Evolutionary conservation across 92 coral and sea anemone species (phyloP), one percentile per base, ranked within the genome.

Genomic region (Paragorgia papillata): DNA sequence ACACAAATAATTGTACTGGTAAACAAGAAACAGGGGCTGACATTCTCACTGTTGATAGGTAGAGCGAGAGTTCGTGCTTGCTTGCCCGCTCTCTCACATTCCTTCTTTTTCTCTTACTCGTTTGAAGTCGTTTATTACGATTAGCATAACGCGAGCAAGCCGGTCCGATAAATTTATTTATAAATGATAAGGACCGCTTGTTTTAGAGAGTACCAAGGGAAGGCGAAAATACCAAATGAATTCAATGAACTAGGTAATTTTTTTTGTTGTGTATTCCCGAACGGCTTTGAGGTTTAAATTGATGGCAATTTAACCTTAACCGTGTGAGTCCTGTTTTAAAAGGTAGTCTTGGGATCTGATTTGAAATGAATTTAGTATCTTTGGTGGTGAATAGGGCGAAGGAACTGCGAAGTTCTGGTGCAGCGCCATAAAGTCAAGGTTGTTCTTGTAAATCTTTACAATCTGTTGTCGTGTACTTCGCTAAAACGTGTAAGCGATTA

Each of bases 1-100:
- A 77, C 79, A 73, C 79, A 27, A 55, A 66, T 40, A 85, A 85
- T 79, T 70, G 76, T 73, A 57, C 85, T 83, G 81, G 25, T 40
- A 79, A 51, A 71, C 57, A 64, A 54, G 77, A 49, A 70, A 70
- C n/a, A 46, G 49, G 77, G 77, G 57, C 77, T 32, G 57, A 29
- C 62, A 55, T 57, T 29, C 50, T 31, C 57, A 22, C 34, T 55
- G 13, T 28, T 13, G 28, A 22, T 56, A 56, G 62, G 62, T 56
- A 56, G 62, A 56, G 62, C 5, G 58, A 56, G 62, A 46, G n/a
- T 46, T 46, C 62, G 62, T 56, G 62, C 30, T 17, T 22, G 7
- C 20, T 56, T 56, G 31, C 62, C 29, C 62, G 31, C 30, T 56
- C 62, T 56, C 62, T 1, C 31, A 3, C n/a, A 1, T 56, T 10